These are phyloP conservation scores for Oryzias curvinotus DNA, from an alignment of 2,113 vertebrate species.

Conservation along the genomic window DNA sequence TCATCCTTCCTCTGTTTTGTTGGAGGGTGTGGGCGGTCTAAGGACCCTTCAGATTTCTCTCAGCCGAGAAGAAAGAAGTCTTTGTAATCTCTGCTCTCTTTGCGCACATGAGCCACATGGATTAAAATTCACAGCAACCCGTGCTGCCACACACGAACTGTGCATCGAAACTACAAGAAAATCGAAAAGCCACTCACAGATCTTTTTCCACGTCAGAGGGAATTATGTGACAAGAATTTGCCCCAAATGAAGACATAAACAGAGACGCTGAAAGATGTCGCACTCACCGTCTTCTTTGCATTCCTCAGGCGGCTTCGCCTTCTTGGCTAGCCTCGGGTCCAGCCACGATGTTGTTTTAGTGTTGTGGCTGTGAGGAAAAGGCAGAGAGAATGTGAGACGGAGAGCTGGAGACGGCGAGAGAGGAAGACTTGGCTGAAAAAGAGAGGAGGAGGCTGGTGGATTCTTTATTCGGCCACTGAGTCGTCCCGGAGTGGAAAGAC, in stretches of 20 bases:
- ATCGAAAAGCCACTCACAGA: background rate
- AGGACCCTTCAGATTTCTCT: conserved; percentile 48
- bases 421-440: conserved; percentile 48
- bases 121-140: conserved; percentile 36
- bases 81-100: conserved; percentile 49
- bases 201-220: background rate
- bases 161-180: background rate
- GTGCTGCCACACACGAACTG: conserved; percentile 11
- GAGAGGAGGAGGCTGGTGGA: conserved; percentile 60
- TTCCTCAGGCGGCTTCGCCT: conserved; percentile 98
- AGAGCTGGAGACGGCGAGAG: conserved; percentile 55
- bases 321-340: conserved; percentile 98
- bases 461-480: conserved; percentile 62
- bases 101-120: conserved; percentile 18
- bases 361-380: conserved; percentile 93
- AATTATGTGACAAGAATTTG: background rate
- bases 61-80: conserved; percentile 60
- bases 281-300: conserved; percentile 98
- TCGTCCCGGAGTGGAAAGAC: conserved; percentile 49
- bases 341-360: conserved; percentile 99
- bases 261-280: conserved; percentile 7
- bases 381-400: conserved; percentile 55
- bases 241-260: background rate
- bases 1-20: conserved; percentile 40
- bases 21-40: conserved; percentile 48